Conservation (phyloP, 2,113 vertebrate species). For the Chloebia gouldiae region DNA sequence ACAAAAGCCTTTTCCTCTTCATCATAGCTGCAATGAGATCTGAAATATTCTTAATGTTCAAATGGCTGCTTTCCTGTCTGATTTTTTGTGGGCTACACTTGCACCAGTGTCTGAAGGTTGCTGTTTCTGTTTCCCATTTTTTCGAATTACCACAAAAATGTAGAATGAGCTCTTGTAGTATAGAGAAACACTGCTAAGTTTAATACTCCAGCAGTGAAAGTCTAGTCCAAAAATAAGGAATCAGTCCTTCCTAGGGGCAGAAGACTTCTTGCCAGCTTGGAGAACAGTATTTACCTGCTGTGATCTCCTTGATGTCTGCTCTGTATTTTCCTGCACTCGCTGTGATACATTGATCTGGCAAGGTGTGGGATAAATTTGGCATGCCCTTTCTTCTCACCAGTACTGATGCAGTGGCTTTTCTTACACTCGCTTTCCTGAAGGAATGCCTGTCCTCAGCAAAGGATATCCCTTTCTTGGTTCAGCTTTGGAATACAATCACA, state of each 20-base stretch:
- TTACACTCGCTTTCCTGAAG: neutral
- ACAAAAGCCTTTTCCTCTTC: neutral
- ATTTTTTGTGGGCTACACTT: neutral
- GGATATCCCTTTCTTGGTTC: neutral
- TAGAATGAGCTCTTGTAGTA: neutral
- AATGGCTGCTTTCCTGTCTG: neutral
- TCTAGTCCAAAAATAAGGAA: neutral
- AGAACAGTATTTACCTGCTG: neutral
- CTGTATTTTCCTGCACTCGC: neutral
- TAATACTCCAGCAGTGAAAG: neutral
- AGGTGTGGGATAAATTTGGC: neutral
- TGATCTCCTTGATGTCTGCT: neutral
- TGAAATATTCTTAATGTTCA: neutral
- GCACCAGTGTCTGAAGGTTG: neutral
- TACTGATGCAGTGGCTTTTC: neutral
- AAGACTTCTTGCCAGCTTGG: neutral
- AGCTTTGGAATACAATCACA: neutral
- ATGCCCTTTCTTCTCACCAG: neutral
- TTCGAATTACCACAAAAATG: neutral
- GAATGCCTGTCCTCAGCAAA: neutral
- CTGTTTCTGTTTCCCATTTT: neutral
- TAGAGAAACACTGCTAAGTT: neutral
- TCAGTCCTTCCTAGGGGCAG: neutral
- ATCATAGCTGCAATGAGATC: neutral
- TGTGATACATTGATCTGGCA: neutral